Percentiles rank a stretch among this genome's conserved stretches.
Evolutionary conservation across 2,113 vertebrate species (phyloP).

Genomic region (Mustela lutreola): DNA sequence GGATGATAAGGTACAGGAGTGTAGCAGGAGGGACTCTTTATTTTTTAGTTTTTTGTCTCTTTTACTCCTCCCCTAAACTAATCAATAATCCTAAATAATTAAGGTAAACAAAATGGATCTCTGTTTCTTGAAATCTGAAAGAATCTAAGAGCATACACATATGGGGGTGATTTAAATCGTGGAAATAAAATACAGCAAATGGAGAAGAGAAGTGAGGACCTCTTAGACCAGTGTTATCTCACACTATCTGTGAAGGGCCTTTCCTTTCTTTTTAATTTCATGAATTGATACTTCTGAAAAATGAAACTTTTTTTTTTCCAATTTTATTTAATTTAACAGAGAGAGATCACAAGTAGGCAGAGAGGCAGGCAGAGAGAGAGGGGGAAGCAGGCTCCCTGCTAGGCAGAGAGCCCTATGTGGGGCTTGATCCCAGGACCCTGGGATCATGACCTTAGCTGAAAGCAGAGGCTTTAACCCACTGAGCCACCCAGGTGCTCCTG

Average conservation of each 20-base stretch:
- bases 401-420: too few relatives aligned
- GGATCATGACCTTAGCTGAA: too few relatives aligned
- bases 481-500: too few relatives aligned
- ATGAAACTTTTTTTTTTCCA: neutral
- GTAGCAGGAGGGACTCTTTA: neutral
- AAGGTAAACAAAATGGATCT: neutral
- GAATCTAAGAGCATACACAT: neutral
- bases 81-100: neutral
- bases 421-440: too few relatives aligned
- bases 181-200: neutral
- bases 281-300: constrained; percentile 47
- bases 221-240: neutral
- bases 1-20: neutral
- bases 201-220: neutral
- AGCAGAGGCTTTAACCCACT: too few relatives aligned
- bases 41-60: neutral
- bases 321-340: too few relatives aligned
- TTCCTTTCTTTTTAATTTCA: constrained; percentile 8
- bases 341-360: too few relatives aligned
- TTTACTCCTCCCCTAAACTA: neutral
- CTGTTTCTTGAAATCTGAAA: constrained; percentile 16
- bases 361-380: too few relatives aligned
- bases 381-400: too few relatives aligned
- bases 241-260: neutral
- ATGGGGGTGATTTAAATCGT: neutral